Evolutionary conservation across 2,797 vertebrate species (phyloP), one percentile per base, ranked within the genome.

Genomic region (Graptemys geographica): DNA sequence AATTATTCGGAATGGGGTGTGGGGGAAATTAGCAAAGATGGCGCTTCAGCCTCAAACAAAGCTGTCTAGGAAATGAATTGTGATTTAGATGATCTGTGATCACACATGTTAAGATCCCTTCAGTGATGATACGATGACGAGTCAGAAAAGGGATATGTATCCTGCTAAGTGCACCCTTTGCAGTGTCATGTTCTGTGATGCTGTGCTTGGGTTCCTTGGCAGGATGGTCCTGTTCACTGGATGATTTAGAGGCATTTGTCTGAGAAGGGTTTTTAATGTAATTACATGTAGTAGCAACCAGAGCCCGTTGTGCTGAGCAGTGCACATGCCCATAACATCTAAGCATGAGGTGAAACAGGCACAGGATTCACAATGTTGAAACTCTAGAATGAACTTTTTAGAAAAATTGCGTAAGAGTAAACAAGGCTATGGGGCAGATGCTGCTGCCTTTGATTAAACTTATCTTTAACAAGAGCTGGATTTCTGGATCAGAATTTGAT

Each of bases 161-260:
- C 87, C 90, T 96, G 92, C 44, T 95, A 83, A 81, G 65, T 2
- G 11, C 83, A 72, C 4, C 81, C 91, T 37, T 37, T 28, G 49
- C 33, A 0, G 97, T 2, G 65, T 80, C 97, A 97, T 0, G 98
- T 98, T 97, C 96, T 98, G 96, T 98, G 98, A 47, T n/a, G 76
- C 97, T 91, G 92, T 0, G 0, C 27, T 3, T 41, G 90, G 84
- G 96, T 13, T 95, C 93, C 92, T 90, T 97, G 96, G 98, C 90
- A 92, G 79, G 95, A 28, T 92, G 86, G 96, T 97, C 96, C 97
- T 62, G 95, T 81, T 79, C 89, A 15, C 21, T 98, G 99, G 98
- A 98, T 97, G 99, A 99, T 97, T 98, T 98, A 4, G 99, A 99
- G 99, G 99, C 99, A 99, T 99, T 99, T 99, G 99, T 99, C 99